Percentiles rank a stretch among this genome's conserved stretches.
phyloP scores from a whole-genome alignment of 2,888 invertebrate species.

The Tachina fera region DNA sequence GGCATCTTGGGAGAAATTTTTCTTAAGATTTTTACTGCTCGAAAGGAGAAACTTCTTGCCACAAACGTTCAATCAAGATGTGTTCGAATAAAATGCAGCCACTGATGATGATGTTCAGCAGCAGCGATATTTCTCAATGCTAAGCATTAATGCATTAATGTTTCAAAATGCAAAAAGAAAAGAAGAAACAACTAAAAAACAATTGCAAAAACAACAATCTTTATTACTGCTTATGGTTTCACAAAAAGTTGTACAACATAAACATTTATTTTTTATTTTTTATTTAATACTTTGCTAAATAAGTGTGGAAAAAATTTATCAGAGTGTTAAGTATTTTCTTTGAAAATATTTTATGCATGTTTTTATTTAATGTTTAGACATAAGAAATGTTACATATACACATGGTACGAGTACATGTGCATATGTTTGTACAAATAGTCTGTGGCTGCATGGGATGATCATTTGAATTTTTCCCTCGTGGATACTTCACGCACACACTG shows the following conservation, averaged over 20 bases:
- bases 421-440: conserved; percentile 10
- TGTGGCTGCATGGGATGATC: conserved; percentile 26
- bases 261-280: conserved; percentile 26
- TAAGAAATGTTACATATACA: background rate
- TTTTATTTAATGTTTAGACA: background rate
- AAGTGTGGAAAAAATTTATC: background rate
- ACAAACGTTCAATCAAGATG: conserved; percentile 62
- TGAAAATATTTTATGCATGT: conserved; percentile 18
- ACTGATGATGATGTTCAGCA: background rate
- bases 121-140: conserved; percentile 23
- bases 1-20: conserved; percentile 60
- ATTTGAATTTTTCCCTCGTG: background rate
- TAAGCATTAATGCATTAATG: conserved; percentile 8
- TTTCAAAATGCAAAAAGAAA: background rate
- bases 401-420: background rate
- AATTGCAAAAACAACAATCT: background rate
- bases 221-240: conserved; percentile 2
- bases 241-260: conserved; percentile 27
- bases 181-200: background rate
- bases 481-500: background rate
- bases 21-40: conserved; percentile 40
- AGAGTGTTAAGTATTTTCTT: conserved; percentile 5
- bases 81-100: background rate
- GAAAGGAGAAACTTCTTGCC: conserved; percentile 63
- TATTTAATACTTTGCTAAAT: background rate